These are phyloP conservation scores for Drosophila pseudoobscura DNA, from an alignment of 1,140 invertebrate species.

Conservation along the genomic window DNA sequence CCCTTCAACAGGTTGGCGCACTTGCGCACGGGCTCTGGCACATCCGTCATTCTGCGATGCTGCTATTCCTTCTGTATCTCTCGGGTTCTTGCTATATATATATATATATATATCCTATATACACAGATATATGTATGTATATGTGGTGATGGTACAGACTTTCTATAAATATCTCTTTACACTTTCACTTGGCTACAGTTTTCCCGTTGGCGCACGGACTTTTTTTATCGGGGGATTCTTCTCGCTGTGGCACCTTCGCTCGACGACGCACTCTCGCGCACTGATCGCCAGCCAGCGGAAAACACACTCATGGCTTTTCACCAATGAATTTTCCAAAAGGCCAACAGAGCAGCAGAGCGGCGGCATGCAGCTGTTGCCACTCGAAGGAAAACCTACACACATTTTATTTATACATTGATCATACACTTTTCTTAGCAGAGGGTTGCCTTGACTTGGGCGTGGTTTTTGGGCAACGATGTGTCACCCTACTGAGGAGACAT, in stretches of 20 bases:
- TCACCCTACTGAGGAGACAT: not conserved
- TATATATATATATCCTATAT: constrained; percentile 3
- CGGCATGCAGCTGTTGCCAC: constrained; percentile 66
- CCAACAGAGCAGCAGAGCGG: not conserved
- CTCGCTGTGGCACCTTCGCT: constrained; percentile 49
- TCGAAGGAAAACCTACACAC: constrained; percentile 72
- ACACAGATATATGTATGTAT: constrained; percentile 29
- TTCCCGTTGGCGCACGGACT: constrained; percentile 54
- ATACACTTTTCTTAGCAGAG: constrained; percentile 11
- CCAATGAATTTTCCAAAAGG: constrained; percentile 62
- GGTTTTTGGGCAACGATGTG: not conserved
- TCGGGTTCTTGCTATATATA: constrained; percentile 25
- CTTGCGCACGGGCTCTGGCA: constrained; percentile 92
- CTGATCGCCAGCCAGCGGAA: constrained; percentile 56
- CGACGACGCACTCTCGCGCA: constrained; percentile 76
- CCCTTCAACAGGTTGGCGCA: constrained; percentile 90
- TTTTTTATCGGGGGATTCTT: constrained; percentile 13
- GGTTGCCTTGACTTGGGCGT: too few species aligned
- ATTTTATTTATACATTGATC: constrained; percentile 60
- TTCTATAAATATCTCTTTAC: constrained; percentile 69
- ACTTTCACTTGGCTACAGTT: constrained; percentile 77
- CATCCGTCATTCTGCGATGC: constrained; percentile 76
- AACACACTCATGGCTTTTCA: constrained; percentile 39
- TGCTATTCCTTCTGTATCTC: constrained; percentile 28
- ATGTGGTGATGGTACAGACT: constrained; percentile 14